Evolutionary conservation across 1,140 invertebrate species (phyloP).

Genomic region (Cotesia vestalis): DNA sequence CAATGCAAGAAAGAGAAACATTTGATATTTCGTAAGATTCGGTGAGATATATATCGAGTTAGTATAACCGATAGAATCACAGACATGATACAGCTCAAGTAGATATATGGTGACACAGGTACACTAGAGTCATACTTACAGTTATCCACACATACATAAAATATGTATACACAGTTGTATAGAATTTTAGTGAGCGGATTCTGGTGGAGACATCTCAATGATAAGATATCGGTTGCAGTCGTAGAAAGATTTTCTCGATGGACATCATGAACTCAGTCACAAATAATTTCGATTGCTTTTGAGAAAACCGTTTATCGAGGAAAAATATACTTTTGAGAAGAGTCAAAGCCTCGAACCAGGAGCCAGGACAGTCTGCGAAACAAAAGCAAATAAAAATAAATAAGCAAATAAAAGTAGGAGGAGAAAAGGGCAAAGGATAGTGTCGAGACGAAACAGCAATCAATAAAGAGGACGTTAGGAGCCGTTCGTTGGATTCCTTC

Average conservation of each 20-base stretch:
- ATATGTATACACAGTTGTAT: constrained; percentile 12
- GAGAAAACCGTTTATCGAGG: too few species aligned
- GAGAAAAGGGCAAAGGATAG: constrained; percentile 16
- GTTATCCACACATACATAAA: constrained; percentile 43
- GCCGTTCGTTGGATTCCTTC: constrained; percentile 64
- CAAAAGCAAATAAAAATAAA: neutral
- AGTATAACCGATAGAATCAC: constrained; percentile 45
- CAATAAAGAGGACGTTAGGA: constrained; percentile 65
- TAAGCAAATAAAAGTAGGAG: constrained; percentile 2
- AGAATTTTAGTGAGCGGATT: constrained; percentile 44
- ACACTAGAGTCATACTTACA: constrained; percentile 45
- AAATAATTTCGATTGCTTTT: neutral
- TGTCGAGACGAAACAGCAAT: constrained; percentile 62
- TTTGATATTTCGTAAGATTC: constrained; percentile 56
- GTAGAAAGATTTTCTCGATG: neutral
- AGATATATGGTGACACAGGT: constrained; percentile 52
- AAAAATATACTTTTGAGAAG: too few species aligned
- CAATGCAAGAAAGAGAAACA: constrained; percentile 40
- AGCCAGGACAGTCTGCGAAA: neutral
- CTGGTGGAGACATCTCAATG: constrained; percentile 52
- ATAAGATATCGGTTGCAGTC: constrained; percentile 14
- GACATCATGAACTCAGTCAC: constrained; percentile 9
- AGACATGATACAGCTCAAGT: constrained; percentile 55
- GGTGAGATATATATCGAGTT: constrained; percentile 40
- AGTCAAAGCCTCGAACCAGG: too few species aligned